Conservation (phyloP, 2,797 vertebrate species). For the Oreochromis mossambicus region DNA sequence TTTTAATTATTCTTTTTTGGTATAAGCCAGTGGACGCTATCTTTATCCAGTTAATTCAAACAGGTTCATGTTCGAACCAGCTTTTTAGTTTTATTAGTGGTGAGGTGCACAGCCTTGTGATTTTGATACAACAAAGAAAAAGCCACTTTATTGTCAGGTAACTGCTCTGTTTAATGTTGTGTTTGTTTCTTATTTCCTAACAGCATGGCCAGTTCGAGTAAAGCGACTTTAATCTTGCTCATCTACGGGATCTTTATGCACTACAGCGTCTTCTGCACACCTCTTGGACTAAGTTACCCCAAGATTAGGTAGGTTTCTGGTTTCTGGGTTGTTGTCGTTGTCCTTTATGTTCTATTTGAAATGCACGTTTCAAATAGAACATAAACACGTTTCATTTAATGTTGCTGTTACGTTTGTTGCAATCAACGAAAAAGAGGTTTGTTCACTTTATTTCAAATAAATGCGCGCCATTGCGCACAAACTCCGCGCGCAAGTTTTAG, state of each 20-base stretch:
- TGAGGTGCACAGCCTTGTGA: not conserved
- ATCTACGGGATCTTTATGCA: constrained; percentile 97
- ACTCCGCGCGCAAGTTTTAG: not conserved
- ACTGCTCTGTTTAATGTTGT: constrained; percentile 45
- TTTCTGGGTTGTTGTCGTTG: not conserved
- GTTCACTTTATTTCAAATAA: not conserved
- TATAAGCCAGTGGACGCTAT: not conserved
- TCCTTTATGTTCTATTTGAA: not conserved
- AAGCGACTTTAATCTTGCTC: constrained; percentile 91
- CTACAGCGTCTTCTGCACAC: constrained; percentile 93
- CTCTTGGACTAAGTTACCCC: constrained; percentile 89
- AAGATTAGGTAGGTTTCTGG: constrained; percentile 86
- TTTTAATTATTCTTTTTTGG: not conserved
- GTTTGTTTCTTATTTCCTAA: constrained; percentile 47
- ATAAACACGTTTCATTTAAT: not conserved
- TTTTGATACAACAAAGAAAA: constrained; percentile 23
- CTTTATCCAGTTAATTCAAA: not conserved
- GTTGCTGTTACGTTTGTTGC: not conserved
- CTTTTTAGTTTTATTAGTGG: not conserved
- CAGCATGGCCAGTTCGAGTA: constrained; percentile 97
- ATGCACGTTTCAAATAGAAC: not conserved
- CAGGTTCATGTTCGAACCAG: not conserved
- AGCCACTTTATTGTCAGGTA: constrained; percentile 1
- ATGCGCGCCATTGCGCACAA: constrained; percentile 21
- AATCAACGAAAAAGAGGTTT: not conserved